Conservation (phyloP, 2,888 invertebrate species). For the Malachius bipustulatus region DNA sequence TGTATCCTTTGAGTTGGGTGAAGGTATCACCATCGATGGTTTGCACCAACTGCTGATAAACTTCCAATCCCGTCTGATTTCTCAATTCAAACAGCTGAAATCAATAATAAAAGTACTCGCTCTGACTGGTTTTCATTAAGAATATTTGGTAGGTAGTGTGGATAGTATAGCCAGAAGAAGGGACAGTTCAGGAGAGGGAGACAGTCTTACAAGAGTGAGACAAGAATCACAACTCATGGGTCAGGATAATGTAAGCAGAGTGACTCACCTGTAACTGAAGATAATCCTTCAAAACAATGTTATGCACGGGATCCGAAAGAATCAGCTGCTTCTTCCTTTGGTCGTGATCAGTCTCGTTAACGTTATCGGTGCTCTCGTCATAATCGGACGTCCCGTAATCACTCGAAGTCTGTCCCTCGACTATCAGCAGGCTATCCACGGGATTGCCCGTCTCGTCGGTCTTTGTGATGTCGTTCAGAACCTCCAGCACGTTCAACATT, state of each 20-base stretch:
- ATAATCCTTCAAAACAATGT: conserved; percentile 59
- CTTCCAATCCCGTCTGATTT: conserved; percentile 59
- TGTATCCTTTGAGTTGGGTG: conserved; percentile 55
- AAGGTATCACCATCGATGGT: conserved; percentile 62
- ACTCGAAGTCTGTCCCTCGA: conserved; percentile 32
- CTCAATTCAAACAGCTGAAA: conserved; percentile 56
- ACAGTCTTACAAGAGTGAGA: too few species aligned
- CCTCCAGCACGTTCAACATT: conserved; percentile 61
- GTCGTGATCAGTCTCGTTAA: conserved; percentile 61
- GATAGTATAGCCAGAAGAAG: too few species aligned
- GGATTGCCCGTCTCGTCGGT: conserved; percentile 49
- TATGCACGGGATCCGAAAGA: conserved; percentile 68
- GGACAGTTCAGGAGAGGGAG: too few species aligned
- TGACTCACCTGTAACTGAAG: conserved; percentile 54
- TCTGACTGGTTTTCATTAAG: too few species aligned
- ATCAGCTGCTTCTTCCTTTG: conserved; percentile 55
- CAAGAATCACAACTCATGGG: too few species aligned
- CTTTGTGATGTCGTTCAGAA: conserved; percentile 68
- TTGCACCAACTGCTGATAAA: conserved; percentile 62
- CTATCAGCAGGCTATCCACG: conserved; percentile 31
- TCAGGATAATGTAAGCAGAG: too few species aligned
- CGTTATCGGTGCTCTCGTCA: conserved; percentile 47
- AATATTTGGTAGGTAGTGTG: too few species aligned
- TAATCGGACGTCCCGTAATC: conserved; percentile 37
- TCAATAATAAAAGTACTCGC: too few species aligned